A percentile compares a stretch with the other conserved stretches of the same genome.
phyloP scores from a whole-genome alignment of 2,888 invertebrate species.

The Taphrorychus bicolor region DNA sequence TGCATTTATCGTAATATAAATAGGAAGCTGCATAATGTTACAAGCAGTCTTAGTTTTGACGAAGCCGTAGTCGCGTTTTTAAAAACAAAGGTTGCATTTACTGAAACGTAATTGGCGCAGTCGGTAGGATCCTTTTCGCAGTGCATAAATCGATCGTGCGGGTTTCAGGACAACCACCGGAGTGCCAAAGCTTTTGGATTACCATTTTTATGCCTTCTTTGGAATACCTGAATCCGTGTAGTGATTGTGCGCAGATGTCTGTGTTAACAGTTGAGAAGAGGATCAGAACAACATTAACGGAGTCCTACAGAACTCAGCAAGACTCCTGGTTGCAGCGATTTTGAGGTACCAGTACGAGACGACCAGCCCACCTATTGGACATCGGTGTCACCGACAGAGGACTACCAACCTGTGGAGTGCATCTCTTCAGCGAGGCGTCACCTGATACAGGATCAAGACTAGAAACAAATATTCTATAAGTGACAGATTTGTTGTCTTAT shows the following conservation, averaged over 20 bases:
- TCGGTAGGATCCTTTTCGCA: background rate
- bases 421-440: background rate
- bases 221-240: background rate
- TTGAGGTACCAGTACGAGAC: too few relatives aligned
- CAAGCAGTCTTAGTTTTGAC: too few relatives aligned
- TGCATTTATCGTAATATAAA: too few relatives aligned
- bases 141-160: background rate
- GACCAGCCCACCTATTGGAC: too few relatives aligned
- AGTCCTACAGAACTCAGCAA: background rate
- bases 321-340: background rate
- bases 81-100: background rate
- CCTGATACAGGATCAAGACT: background rate
- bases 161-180: background rate
- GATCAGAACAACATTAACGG: background rate
- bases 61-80: too few relatives aligned
- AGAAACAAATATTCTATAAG: too few relatives aligned
- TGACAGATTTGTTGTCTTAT: background rate
- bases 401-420: background rate
- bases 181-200: too few relatives aligned
- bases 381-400: too few relatives aligned
- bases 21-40: too few relatives aligned
- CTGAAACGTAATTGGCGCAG: background rate
- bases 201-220: background rate
- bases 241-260: too few relatives aligned
- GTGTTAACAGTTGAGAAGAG: conserved; percentile 3